Evolutionary conservation across 1,140 invertebrate species (phyloP).

Genomic region (Camponotus pennsylvanicus): DNA sequence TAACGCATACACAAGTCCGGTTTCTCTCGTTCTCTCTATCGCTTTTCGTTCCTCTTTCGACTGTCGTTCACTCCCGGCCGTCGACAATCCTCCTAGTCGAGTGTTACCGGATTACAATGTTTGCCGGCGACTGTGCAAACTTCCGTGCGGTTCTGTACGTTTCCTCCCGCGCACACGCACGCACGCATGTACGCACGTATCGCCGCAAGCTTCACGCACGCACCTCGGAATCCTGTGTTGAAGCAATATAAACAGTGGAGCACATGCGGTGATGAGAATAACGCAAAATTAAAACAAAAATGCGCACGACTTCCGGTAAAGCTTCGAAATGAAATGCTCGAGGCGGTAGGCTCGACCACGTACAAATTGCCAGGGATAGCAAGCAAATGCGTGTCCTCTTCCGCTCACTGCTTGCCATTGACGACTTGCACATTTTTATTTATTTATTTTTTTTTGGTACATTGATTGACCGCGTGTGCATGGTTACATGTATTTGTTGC

Average conservation of each 20-base stretch:
- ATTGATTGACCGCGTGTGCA: constrained; percentile 36
- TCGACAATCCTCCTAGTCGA: constrained; percentile 72
- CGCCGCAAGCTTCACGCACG: constrained; percentile 28
- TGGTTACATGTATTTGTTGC: neutral
- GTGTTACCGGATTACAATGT: constrained; percentile 79
- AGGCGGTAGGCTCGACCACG: constrained; percentile 5
- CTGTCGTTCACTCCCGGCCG: constrained; percentile 39
- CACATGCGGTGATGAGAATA: neutral
- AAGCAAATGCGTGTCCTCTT: constrained; percentile 2
- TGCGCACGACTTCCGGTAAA: constrained; percentile 43
- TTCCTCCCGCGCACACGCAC: constrained; percentile 49
- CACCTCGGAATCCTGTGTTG: constrained; percentile 11
- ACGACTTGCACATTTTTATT: neutral
- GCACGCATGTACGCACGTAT: constrained; percentile 3
- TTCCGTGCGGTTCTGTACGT: constrained; percentile 55
- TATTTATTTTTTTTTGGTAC: constrained; percentile 29
- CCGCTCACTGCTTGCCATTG: neutral
- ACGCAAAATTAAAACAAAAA: constrained; percentile 68
- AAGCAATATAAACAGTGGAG: constrained; percentile 22
- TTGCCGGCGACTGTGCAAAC: constrained; percentile 77
- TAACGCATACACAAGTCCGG: constrained; percentile 37
- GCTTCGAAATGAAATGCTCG: constrained; percentile 49
- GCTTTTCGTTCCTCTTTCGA: constrained; percentile 27
- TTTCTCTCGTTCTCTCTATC: constrained; percentile 40
- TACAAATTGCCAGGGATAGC: constrained; percentile 28